Evolutionary conservation across 2,888 invertebrate species (phyloP).

Genomic region (Lapara coniferarum): DNA sequence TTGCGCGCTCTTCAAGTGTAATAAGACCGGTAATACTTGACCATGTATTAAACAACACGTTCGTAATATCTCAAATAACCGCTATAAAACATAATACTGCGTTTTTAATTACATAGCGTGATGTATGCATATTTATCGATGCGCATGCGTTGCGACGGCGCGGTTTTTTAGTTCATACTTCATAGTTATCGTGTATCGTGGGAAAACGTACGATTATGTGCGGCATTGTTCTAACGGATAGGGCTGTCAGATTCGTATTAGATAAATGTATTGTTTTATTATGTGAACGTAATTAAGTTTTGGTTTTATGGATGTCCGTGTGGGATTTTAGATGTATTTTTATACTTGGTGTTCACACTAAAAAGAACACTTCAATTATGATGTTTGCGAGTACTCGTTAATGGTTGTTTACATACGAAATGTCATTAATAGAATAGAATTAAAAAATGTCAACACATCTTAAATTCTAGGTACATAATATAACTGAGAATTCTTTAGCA

Average conservation of each 20-base stretch:
- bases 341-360: no score
- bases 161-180: not conserved
- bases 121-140: not conserved
- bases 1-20: no score
- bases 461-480: no score
- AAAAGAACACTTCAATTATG: no score
- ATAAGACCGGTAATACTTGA: no score
- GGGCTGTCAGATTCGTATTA: not conserved
- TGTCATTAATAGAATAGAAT: no score
- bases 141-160: not conserved
- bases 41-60: no score
- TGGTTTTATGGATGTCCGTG: not conserved
- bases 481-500: no score
- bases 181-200: constrained; percentile 9
- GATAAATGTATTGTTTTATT: not conserved
- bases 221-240: not conserved
- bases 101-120: not conserved
- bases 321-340: no score
- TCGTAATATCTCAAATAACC: not conserved
- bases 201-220: constrained; percentile 4
- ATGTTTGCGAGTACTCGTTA: no score
- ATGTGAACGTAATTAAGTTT: not conserved
- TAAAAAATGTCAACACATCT: no score
- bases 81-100: not conserved
- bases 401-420: no score